Base-by-base conservation (phyloP, 1,140 invertebrate genomes). In the Drosophila orosa region DNA sequence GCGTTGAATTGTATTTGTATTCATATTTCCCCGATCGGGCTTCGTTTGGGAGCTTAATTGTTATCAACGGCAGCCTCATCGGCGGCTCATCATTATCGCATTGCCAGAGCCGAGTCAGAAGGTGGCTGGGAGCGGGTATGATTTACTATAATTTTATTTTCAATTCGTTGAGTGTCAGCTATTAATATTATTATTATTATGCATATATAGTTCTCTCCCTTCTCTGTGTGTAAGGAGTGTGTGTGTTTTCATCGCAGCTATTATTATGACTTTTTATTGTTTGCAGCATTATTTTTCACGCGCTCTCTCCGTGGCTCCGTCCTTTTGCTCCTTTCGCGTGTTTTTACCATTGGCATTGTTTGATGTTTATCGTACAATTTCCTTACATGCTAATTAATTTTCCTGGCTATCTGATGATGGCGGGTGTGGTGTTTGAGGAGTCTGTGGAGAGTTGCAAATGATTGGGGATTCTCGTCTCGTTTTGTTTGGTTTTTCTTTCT, bases 131-230 rank as follows among this genome's bases (percentile, higher is more conserved):
- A 47, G 37, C 55, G 52, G 56, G 39, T 44, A 37, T 87, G 83
- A 87, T 87, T 87, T 76, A 89, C 84, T 86, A 69, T 89, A 60
- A 87, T 89, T 83, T 78, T 81, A 83, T 85, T 74, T 85, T 81
- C 60, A 73, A 80, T 85, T 86, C 80, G 82, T 86, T 85, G 82
- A 85, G 82, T 86, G 81, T 86, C 81, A 80, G 73, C 81, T 80
- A 85, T 85, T 84, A 84, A 48, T 84, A 85, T 80, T 85, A 85
- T 84, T 78, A 78, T 67, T 79, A 59, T 61, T 69, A 78, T 85
- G 65, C 65, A 61, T 84, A 71, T 83, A 42, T 62, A 71, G 27
- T 27, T 56, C 48, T 19, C n/a, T 39, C 15, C 42, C 15, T 24
- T 27, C 13, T 13, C 24, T 15, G 59, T 35, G 25, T 47, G 31